These are phyloP conservation scores for human (Homo sapiens) DNA, from an alignment of 2,113 vertebrate species.

Conservation along the genomic window DNA sequence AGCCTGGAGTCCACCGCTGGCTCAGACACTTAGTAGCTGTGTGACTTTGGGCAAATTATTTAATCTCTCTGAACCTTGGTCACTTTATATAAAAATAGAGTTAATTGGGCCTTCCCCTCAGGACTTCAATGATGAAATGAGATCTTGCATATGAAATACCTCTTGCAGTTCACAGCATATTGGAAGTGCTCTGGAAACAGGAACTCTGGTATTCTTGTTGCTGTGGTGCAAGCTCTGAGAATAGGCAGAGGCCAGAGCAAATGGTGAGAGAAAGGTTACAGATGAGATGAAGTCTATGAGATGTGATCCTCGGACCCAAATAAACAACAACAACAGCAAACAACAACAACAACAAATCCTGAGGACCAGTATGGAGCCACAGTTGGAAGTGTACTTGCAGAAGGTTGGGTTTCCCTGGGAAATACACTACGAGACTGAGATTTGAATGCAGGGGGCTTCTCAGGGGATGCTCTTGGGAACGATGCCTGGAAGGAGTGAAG, in stretches of 20 bases:
- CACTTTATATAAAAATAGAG: not conserved
- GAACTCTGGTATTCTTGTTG: not conserved
- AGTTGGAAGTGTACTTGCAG: not conserved
- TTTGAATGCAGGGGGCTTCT: not conserved
- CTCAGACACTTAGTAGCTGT: not conserved
- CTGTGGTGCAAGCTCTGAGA: not conserved
- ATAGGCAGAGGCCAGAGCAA: not conserved
- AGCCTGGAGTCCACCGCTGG: not conserved
- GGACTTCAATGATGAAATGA: not conserved
- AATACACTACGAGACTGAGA: not conserved
- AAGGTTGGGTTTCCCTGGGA: not conserved
- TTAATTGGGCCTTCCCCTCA: not conserved
- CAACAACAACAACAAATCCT: not conserved
- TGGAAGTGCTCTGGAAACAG: not conserved
- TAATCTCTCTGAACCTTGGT: not conserved
- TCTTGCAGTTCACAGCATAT: not conserved
- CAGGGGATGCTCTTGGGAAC: not conserved
- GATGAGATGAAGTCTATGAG: not conserved
- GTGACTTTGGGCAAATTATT: not conserved
- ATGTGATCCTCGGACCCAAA: not conserved
- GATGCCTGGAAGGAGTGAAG: not conserved
- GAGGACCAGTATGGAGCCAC: too few relatives aligned
- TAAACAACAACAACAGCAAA: not conserved
- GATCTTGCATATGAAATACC: not conserved
- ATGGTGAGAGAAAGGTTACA: not conserved